A percentile compares a stretch with the other conserved stretches of the same genome.
phyloP scores from a whole-genome alignment of 2,888 invertebrate genomes.

The Lepetodrilus schrolli region DNA sequence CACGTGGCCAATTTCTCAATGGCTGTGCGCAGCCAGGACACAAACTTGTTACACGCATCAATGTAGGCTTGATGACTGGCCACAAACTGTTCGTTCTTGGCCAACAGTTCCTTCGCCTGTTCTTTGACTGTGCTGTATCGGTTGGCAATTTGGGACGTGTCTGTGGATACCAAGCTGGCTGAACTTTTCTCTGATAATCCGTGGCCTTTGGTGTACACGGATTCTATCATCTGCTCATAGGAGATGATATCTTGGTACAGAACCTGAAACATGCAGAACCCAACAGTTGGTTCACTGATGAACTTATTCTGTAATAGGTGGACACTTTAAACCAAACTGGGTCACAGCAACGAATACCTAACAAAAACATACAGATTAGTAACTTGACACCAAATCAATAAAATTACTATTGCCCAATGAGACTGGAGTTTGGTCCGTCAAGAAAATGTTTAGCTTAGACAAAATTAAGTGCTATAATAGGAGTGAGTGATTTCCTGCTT shows the following conservation, averaged over 20 bases:
- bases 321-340: too few species aligned
- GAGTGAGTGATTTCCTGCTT: too few species aligned
- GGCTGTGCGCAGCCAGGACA: conserved; percentile 92
- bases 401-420: too few species aligned
- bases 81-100: conserved; percentile 64
- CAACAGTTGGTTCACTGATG: too few species aligned
- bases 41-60: conserved; percentile 92
- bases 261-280: conserved; percentile 79
- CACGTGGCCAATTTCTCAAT: conserved; percentile 93
- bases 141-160: conserved; percentile 90
- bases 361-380: background rate
- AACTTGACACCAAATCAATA: too few species aligned
- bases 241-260: conserved; percentile 97
- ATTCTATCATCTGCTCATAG: conserved; percentile 97
- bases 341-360: too few species aligned
- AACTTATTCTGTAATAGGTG: too few species aligned
- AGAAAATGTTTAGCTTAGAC: too few species aligned
- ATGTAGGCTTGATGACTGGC: conserved; percentile 85
- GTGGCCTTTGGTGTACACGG: conserved; percentile 93
- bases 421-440: too few species aligned
- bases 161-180: conserved; percentile 63
- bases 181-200: conserved; percentile 93
- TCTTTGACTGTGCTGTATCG: conserved; percentile 93
- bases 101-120: conserved; percentile 81
- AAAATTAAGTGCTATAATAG: too few species aligned